Evolutionary conservation across 2,797 vertebrate genomes (phyloP).

Genomic region (Rhadinocentrus ornatus): DNA sequence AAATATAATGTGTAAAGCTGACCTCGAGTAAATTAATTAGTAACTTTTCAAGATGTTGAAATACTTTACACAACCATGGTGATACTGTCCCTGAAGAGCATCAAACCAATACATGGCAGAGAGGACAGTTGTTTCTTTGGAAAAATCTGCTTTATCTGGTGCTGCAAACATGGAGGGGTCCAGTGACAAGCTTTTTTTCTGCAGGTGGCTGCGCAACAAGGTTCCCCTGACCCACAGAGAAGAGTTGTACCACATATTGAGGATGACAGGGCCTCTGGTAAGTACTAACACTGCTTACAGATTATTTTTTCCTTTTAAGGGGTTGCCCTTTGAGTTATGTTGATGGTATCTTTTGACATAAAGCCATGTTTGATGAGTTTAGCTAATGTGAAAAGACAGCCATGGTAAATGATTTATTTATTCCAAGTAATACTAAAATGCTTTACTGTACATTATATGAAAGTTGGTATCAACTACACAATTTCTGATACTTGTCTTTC

Average conservation of each 20-base stretch:
- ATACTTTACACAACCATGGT: slow-evolving; percentile 26
- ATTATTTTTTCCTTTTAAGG: not conserved
- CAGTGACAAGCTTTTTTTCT: slow-evolving; percentile 73
- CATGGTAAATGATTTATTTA: not conserved
- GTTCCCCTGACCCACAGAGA: slow-evolving; percentile 71
- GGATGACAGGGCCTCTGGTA: slow-evolving; percentile 82
- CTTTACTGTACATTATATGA: not conserved
- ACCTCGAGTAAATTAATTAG: slow-evolving; percentile 49
- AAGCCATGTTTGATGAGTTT: not conserved
- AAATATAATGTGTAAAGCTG: slow-evolving; percentile 1
- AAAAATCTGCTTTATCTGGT: slow-evolving; percentile 7
- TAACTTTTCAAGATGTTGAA: slow-evolving; percentile 61
- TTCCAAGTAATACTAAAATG: not conserved
- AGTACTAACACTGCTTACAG: slow-evolving; percentile 27
- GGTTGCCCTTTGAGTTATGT: not conserved
- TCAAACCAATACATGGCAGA: slow-evolving; percentile 9
- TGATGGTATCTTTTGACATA: not conserved
- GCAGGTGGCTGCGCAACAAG: slow-evolving; percentile 55
- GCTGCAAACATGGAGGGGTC: slow-evolving; percentile 48
- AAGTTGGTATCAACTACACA: slow-evolving; percentile 1
- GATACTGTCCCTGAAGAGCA: slow-evolving; percentile 4
- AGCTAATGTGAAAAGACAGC: slow-evolving; percentile 1
- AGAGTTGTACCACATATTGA: slow-evolving; percentile 79
- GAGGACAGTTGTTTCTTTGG: not conserved
- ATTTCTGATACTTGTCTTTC: slow-evolving; percentile 7